Evolutionary conservation across 2,888 invertebrate species (phyloP), one percentile per base, ranked within the genome.

Genomic region (Aelia acuminata): DNA sequence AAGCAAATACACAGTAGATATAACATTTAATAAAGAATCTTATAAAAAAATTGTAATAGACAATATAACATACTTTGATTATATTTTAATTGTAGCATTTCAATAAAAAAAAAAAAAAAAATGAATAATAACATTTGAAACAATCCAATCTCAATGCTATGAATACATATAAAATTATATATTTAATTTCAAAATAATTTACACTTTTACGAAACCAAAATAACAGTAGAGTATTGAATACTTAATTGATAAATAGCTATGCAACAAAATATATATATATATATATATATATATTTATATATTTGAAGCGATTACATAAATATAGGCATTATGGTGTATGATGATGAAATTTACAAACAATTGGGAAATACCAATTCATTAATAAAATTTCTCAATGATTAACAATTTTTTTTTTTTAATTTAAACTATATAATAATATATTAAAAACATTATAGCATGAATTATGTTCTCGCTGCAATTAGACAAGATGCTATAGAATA

Each of bases 321-420:
- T 39, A 75, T 75, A 75, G 35, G 39, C 22, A 70, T 31, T 31
- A 63, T 70, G n/a, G n/a, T n/a, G n/a, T 43, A 39, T 20, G 35
- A 18, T 35, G 39, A 18, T 75, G 26, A 2, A 75, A 39, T 43
- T 10, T 80, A 47, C 39, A 80, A 13, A 80, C n/a, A 43, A 80
- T 35, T 35, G 11, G 18, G 31, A 70, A 35, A 70, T 43, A 80
- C n/a, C n/a, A 43, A 80, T 80, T 43, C 43, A 80, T 80, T n/a
- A 80, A 80, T 80, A 80, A 80, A 80, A 80, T 80, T 80, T 80
- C 43, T 43, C 80, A 80, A 22, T n/a, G 39, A 47, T 53, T 53
- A 85, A 85, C 85, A 85, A 53, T 50, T 85, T 57, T 53, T 85
- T 50, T 85, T 57, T 53, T 85, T 50, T 22, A 85, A 85, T 53